These are phyloP conservation scores for Aquatica leii DNA, from an alignment of 2,888 invertebrate genomes.

Conservation along the genomic window DNA sequence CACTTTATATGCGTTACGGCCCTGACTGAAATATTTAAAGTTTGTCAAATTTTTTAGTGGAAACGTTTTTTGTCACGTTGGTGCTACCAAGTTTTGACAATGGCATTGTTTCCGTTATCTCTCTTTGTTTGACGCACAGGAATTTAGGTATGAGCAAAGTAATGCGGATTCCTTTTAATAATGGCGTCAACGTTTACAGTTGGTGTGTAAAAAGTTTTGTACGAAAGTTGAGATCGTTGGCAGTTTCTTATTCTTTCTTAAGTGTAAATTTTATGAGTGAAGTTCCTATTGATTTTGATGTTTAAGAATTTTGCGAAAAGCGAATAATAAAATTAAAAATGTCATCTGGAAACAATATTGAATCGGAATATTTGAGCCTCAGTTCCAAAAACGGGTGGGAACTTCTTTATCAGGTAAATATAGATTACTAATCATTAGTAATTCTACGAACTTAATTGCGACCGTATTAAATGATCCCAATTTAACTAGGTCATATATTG, in stretches of 20 bases:
- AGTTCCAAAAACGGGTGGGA: constrained; percentile 76
- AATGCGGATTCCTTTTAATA: constrained; percentile 48
- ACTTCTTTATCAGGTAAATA: constrained; percentile 72
- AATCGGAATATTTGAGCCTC: constrained; percentile 77
- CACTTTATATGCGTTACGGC: too few species aligned
- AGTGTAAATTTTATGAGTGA: constrained; percentile 16
- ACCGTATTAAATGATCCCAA: background rate
- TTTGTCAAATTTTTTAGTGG: too few species aligned
- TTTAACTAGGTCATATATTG: constrained; percentile 15
- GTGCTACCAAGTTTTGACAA: constrained; percentile 3
- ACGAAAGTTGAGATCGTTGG: constrained; percentile 12
- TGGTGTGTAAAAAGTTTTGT: constrained; percentile 35
- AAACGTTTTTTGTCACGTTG: too few species aligned
- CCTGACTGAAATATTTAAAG: too few species aligned
- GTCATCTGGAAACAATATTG: constrained; percentile 64
- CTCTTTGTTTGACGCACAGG: constrained; percentile 18
- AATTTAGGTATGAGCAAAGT: constrained; percentile 21
- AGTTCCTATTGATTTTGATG: constrained; percentile 23
- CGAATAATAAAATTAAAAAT: constrained; percentile 38
- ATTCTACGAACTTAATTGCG: constrained; percentile 16
- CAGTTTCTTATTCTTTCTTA: constrained; percentile 11
- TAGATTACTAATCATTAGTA: constrained; percentile 13
- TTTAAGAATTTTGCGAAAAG: constrained; percentile 18
- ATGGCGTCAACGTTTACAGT: constrained; percentile 50
- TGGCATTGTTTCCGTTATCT: constrained; percentile 15